Evolutionary conservation across 2,888 invertebrate genomes (phyloP).

Genomic region (Cheilosia impressa): DNA sequence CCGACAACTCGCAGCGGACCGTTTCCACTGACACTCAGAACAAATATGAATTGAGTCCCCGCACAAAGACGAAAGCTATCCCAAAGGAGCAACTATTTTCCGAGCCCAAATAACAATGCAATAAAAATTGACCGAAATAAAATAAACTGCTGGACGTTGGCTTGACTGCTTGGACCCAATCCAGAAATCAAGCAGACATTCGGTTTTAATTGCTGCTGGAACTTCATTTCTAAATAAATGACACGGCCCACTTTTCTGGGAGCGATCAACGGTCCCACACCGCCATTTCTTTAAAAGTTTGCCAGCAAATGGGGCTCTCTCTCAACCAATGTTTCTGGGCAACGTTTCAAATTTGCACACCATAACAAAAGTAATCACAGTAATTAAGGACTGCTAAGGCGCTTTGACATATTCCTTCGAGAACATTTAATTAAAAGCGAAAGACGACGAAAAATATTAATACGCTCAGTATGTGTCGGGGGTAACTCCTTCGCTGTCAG

Average conservation of each 20-base stretch:
- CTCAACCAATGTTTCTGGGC: slow-evolving; percentile 35
- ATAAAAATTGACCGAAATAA: slow-evolving; percentile 47
- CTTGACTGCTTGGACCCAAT: slow-evolving; percentile 43
- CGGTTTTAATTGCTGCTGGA: slow-evolving; percentile 68
- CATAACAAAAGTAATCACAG: slow-evolving; percentile 70
- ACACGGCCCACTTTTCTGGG: slow-evolving; percentile 46
- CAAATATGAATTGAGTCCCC: slow-evolving; percentile 56
- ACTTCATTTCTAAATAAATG: slow-evolving; percentile 73
- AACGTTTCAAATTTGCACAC: slow-evolving; percentile 67
- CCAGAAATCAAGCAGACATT: slow-evolving; percentile 60
- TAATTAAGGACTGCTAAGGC: slow-evolving; percentile 62
- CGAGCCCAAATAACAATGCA: slow-evolving; percentile 46
- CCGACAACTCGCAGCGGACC: slow-evolving; percentile 19
- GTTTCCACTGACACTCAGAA: slow-evolving; percentile 30
- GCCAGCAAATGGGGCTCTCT: slow-evolving; percentile 27
- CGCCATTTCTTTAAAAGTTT: slow-evolving; percentile 15
- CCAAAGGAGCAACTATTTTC: slow-evolving; percentile 47
- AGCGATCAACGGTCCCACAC: not conserved
- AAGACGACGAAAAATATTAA: slow-evolving; percentile 63
- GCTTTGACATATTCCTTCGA: slow-evolving; percentile 65
- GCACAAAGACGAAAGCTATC: slow-evolving; percentile 30
- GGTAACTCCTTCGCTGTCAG: slow-evolving; percentile 59
- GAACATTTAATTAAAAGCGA: slow-evolving; percentile 70
- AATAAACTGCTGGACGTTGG: not conserved
- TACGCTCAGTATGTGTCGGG: slow-evolving; percentile 29